Conservation (phyloP, 2,797 vertebrate species). For the Acanthornis magna region DNA sequence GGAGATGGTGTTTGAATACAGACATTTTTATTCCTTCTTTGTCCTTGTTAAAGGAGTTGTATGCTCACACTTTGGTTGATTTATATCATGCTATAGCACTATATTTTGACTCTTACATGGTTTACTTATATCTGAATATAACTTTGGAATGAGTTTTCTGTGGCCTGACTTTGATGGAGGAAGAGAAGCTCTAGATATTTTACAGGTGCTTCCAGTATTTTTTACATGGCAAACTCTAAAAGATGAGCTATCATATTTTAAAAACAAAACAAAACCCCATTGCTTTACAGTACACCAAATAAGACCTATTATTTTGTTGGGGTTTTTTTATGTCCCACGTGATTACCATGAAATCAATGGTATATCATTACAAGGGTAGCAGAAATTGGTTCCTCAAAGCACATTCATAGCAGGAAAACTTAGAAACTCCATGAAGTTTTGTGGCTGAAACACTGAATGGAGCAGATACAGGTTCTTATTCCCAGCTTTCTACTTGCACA, state of each 20-base stretch:
- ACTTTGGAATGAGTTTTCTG: not conserved
- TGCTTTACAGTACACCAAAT: not conserved
- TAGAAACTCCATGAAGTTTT: not conserved
- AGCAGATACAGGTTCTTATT: not conserved
- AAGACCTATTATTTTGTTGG: not conserved
- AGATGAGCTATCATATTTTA: not conserved
- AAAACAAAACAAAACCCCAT: not conserved
- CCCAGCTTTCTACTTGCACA: not conserved
- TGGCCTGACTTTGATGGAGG: not conserved
- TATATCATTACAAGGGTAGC: not conserved
- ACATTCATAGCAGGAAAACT: not conserved
- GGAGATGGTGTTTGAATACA: not conserved
- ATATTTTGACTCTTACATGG: not conserved
- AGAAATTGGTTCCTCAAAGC: constrained; percentile 8
- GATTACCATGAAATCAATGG: not conserved
- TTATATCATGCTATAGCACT: not conserved
- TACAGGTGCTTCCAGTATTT: not conserved
- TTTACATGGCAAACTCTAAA: not conserved
- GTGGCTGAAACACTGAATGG: not conserved
- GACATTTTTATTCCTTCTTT: not conserved
- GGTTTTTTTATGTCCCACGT: not conserved
- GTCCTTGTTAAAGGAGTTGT: not conserved
- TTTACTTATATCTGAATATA: not conserved
- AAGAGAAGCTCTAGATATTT: not conserved
- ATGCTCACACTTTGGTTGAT: not conserved